Evolutionary conservation across 2,113 vertebrate species (phyloP), one percentile per base, ranked within the genome.

Genomic region (Irena cyanogastra): DNA sequence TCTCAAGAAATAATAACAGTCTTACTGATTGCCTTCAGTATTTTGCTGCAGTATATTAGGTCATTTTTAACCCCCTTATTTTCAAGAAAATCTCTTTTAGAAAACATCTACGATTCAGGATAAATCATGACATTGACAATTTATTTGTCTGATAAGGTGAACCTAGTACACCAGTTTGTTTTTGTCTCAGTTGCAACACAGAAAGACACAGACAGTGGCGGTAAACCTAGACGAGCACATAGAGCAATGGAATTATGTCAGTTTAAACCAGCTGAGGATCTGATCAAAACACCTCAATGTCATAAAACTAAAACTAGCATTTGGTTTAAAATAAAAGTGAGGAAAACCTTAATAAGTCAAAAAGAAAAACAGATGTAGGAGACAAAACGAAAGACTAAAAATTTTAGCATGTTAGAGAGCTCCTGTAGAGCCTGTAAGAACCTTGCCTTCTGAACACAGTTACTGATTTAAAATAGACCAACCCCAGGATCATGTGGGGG

Each of bases 1-100:
- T 92, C 77, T 93, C 65, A 89, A 90, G 77, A 90, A 93, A 97
- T 89, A 93, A 94, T 83, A 96, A 83, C 39, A 68, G 70, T 91
- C 80, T 83, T 80, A 68, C 79, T 79, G 83, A 89, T 86, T 87
- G 65, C 47, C 76, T 97, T 96, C 70, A 85, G 92, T 76, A 56
- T 76, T 81, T 93, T 80, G 44, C 53, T 74, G 19, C 68, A 87
- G 76, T 74, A 50, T 57, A 70, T 93, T 84, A 90, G 91, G 53
- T 94, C 65, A 92, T 92, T 94, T 87, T 85, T 76, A 83, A 83
- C 66, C 11, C 49, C 23, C 81, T 70, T n/a, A 42, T 95, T 94
- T 87, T 92, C 76, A 92, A 84, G 87, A 85, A 96, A 91, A 53
- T 17, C 65, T 91, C 14, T 88, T 88, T 92, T 81, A 74, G 80